Conservation (phyloP, 2,797 vertebrate species). For the Rhinella marina region DNA sequence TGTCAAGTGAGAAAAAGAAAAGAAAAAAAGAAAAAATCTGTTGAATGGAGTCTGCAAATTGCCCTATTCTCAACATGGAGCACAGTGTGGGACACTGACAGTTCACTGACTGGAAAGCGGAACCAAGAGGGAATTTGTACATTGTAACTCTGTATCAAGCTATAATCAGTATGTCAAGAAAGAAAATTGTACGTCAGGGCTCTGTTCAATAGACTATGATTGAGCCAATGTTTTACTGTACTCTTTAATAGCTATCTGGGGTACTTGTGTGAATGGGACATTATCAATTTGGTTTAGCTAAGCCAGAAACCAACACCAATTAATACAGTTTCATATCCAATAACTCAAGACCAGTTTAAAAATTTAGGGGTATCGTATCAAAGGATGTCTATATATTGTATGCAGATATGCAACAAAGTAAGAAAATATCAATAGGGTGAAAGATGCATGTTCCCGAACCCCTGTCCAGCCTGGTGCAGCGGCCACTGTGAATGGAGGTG, state of each 20-base stretch:
- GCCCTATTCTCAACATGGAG: conserved; percentile 22
- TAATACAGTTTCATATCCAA: not conserved
- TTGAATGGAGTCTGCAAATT: conserved; percentile 50
- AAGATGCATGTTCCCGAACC: no score
- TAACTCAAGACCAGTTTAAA: no score
- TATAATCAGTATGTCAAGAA: conserved; percentile 55
- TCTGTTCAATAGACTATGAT: conserved; percentile 31
- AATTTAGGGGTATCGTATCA: no score
- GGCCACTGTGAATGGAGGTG: no score
- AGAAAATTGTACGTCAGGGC: conserved; percentile 33
- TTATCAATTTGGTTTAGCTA: not conserved
- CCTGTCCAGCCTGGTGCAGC: no score
- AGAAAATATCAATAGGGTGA: no score
- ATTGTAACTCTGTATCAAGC: not conserved
- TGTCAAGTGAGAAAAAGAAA: conserved; percentile 43
- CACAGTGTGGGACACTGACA: not conserved
- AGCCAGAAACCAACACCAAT: not conserved
- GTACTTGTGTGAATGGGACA: not conserved
- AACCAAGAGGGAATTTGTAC: conserved; percentile 42
- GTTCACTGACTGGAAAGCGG: conserved; percentile 36
- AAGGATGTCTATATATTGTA: no score
- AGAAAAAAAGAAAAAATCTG: not conserved
- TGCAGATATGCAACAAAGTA: no score
- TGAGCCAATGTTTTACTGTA: conserved; percentile 25
- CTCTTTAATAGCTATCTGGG: not conserved